Conservation (phyloP, 2,113 vertebrate genomes). For the Dromiciops gliroides region DNA sequence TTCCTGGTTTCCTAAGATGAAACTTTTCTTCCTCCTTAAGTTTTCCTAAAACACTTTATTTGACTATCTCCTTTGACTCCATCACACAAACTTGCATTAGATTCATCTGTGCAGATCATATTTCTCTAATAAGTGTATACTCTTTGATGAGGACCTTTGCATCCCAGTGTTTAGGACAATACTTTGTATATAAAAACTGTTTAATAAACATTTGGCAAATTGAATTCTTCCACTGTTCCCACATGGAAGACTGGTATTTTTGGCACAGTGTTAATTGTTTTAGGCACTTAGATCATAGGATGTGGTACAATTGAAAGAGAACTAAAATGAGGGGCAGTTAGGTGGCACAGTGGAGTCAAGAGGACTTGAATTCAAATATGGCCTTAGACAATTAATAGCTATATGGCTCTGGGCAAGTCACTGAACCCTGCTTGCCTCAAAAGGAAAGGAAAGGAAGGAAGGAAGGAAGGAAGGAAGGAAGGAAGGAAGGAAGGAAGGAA, state of each 20-base stretch:
- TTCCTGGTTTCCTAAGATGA: background rate
- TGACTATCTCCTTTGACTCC: background rate
- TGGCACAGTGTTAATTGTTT: background rate
- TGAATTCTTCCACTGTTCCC: too few species aligned
- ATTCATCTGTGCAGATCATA: background rate
- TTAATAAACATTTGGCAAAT: too few species aligned
- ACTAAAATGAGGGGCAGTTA: background rate
- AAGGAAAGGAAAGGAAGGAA: too few species aligned
- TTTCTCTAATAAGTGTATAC: background rate
- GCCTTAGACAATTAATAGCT: background rate
- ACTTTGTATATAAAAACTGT: too few species aligned
- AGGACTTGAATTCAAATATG: background rate
- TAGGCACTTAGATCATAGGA: background rate
- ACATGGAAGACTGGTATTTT: background rate
- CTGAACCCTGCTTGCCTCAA: background rate
- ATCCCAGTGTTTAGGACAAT: too few species aligned
- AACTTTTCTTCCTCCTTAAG: background rate
- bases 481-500: too few species aligned
- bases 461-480: too few species aligned
- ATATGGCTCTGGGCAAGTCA: background rate
- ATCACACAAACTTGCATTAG: background rate
- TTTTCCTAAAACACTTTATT: background rate
- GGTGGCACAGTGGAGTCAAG: background rate
- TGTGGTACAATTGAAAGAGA: background rate
- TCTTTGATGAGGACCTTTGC: background rate